These are phyloP conservation scores for Paelopatides confundens DNA, from an alignment of 53 echinoderm and acorn worm genomes.

Conservation along the genomic window DNA sequence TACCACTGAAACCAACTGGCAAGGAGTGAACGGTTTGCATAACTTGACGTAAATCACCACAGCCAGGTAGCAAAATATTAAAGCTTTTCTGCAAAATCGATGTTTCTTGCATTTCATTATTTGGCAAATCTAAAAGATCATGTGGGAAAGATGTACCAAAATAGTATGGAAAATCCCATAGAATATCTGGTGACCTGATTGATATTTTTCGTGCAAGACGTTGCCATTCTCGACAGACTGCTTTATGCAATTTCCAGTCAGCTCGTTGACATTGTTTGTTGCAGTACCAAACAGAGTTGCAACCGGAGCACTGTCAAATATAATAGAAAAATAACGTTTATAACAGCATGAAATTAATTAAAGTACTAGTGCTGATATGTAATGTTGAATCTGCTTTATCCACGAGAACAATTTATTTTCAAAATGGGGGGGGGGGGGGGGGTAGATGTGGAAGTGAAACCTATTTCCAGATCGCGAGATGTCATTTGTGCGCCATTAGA, in stretches of 20 bases:
- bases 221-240: background rate
- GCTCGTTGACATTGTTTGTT: background rate
- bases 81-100: background rate
- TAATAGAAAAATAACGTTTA: background rate
- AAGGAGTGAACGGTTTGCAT: slow-evolving; percentile 29
- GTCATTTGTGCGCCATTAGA: no score
- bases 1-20: no score
- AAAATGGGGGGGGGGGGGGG: no score
- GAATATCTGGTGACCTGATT: background rate
- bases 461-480: no score
- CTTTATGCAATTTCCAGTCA: background rate
- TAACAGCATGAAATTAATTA: no score
- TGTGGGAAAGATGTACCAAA: background rate
- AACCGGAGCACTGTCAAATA: background rate
- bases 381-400: no score
- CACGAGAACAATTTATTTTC: no score
- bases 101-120: slow-evolving; percentile 1
- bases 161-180: background rate
- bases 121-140: background rate
- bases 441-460: no score
- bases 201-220: background rate
- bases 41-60: slow-evolving; percentile 35
- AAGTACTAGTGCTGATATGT: no score
- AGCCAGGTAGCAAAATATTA: background rate
- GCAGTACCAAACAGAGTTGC: slow-evolving; percentile 4